These are phyloP conservation scores for Ramphastos sulfuratus DNA, from an alignment of 2,113 vertebrate genomes.

Conservation along the genomic window DNA sequence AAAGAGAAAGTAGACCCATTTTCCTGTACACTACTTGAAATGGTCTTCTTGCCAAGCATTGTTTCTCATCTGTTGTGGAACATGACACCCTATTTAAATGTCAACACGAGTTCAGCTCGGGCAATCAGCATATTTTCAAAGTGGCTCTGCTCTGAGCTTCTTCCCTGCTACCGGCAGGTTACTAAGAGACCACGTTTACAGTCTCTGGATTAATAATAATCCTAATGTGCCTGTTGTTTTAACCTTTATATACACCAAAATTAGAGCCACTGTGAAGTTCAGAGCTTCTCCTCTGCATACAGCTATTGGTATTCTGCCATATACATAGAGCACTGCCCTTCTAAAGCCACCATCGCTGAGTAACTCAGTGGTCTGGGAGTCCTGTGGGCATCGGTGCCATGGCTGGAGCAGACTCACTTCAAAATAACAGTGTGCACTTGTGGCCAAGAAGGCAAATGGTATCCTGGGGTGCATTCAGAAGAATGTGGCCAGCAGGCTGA, in stretches of 20 bases:
- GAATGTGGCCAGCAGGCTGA: no score
- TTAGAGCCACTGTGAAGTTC: constrained; percentile 33
- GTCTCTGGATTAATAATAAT: constrained; percentile 56
- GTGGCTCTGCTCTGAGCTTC: not conserved
- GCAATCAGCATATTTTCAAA: constrained; percentile 30
- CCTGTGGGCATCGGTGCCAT: rapidly evolving
- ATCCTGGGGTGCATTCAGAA: no score
- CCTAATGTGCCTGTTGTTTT: constrained; percentile 3
- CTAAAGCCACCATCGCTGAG: not conserved
- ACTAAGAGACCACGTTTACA: constrained; percentile 27
- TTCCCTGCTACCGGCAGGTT: constrained; percentile 6
- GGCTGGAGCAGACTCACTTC: not conserved
- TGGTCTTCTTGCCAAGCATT: constrained; percentile 65
- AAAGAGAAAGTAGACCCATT: constrained; percentile 69
- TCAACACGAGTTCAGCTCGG: constrained; percentile 62
- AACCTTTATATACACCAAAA: constrained; percentile 24
- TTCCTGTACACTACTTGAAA: constrained; percentile 63
- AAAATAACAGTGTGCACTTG: no score
- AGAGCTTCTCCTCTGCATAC: not conserved
- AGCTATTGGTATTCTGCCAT: not conserved
- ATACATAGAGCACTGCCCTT: not conserved
- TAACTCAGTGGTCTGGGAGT: not conserved
- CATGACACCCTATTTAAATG: constrained; percentile 67
- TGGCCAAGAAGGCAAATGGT: no score
- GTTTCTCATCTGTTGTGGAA: constrained; percentile 65